Evolutionary conservation across 2,113 vertebrate species (phyloP).

Genomic region (Vidua chalybeata): DNA sequence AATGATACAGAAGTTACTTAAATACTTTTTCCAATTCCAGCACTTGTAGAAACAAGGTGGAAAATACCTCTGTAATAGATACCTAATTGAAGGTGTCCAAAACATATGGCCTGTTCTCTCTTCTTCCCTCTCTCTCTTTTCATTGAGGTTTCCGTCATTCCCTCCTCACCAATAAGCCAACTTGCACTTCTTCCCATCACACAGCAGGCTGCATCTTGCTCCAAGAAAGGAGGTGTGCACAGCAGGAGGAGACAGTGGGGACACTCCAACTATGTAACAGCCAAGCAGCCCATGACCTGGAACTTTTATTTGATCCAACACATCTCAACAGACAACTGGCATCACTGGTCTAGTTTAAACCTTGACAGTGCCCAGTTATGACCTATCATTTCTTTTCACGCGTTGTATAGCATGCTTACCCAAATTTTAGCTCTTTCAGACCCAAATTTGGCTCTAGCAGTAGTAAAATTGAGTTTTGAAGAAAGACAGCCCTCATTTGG

Average conservation of each 20-base stretch:
- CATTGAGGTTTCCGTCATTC: neutral
- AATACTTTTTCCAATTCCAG: neutral
- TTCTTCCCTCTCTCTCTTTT: neutral
- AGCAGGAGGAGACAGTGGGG: neutral
- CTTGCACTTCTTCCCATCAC: neutral
- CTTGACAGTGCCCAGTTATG: neutral
- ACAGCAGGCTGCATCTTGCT: neutral
- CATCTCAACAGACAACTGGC: neutral
- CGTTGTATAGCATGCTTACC: neutral
- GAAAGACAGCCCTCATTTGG: neutral
- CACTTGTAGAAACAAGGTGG: neutral
- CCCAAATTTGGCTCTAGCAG: neutral
- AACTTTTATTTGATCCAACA: neutral
- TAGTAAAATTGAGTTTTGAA: neutral
- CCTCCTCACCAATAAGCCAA: neutral
- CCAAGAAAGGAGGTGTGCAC: neutral
- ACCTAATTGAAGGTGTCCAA: neutral
- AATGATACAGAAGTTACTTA: neutral
- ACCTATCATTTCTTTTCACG: neutral
- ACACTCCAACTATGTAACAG: neutral
- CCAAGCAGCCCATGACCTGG: accelerated
- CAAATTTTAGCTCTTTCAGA: neutral
- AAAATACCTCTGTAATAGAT: neutral
- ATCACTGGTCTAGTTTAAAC: neutral
- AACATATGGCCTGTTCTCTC: neutral